These are phyloP conservation scores for Panzeria rudis DNA, from an alignment of 2,888 invertebrate genomes.

Conservation along the genomic window DNA sequence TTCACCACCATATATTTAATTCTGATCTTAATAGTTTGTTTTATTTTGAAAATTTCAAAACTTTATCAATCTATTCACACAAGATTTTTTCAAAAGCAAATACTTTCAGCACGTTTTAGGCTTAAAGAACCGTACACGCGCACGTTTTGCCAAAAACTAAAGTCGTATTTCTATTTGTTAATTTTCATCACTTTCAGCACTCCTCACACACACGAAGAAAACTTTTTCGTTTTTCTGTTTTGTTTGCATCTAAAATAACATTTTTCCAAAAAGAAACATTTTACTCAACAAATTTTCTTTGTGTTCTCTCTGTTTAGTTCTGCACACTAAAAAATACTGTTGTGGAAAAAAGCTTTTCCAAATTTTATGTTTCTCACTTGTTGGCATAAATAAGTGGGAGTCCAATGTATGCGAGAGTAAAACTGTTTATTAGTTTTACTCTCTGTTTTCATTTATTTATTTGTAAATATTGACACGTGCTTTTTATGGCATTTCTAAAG, in stretches of 20 bases:
- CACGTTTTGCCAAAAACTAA: conserved; percentile 80
- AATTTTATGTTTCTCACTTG: not conserved
- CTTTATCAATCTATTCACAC: not conserved
- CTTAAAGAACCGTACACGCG: conserved; percentile 75
- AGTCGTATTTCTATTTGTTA: conserved; percentile 74
- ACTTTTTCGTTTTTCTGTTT: not conserved
- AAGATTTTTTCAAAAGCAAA: not conserved
- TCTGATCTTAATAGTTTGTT: not conserved
- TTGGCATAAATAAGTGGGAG: not conserved
- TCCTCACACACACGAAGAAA: conserved; percentile 50
- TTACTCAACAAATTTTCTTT: conserved; percentile 25
- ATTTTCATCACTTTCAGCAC: conserved; percentile 75
- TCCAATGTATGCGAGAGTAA: not conserved
- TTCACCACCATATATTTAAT: too few species aligned
- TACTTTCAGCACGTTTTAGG: not conserved
- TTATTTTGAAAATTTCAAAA: not conserved
- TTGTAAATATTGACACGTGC: conserved; percentile 56
- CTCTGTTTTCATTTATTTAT: conserved; percentile 55
- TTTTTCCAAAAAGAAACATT: not conserved
- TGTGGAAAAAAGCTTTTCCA: conserved; percentile 44
- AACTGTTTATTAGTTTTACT: not conserved
- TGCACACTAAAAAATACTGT: not conserved
- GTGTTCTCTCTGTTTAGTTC: not conserved
- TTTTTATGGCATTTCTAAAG: not conserved
- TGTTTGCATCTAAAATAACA: not conserved